These are phyloP conservation scores for Meta bourneti DNA, from an alignment of 2,888 invertebrate genomes.

Conservation along the genomic window DNA sequence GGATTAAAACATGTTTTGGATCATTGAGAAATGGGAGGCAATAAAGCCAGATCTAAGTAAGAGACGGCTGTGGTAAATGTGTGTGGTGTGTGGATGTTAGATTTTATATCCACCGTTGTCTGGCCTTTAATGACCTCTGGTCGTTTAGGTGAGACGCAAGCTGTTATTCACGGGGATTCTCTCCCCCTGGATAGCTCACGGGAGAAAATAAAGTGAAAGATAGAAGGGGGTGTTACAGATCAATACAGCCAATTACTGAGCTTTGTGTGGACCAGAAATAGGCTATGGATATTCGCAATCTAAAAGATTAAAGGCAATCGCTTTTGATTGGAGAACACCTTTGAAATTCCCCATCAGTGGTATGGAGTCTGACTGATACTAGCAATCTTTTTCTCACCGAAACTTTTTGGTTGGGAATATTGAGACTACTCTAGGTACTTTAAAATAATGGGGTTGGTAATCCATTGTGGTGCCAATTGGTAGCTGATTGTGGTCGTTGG, in stretches of 20 bases:
- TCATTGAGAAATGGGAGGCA: constrained; percentile 63
- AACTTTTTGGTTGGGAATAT: neutral
- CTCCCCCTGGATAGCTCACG: constrained; percentile 1
- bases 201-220: constrained; percentile 61
- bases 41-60: constrained; percentile 55
- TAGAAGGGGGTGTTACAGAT: constrained; percentile 46
- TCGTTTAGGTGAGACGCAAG: constrained; percentile 60
- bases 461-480: neutral
- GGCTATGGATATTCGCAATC: constrained; percentile 22
- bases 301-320: constrained; percentile 47
- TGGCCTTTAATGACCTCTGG: constrained; percentile 64
- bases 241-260: constrained; percentile 51
- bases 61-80: constrained; percentile 51
- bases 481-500: neutral
- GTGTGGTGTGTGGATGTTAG: constrained; percentile 50
- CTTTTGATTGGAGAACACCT: constrained; percentile 46
- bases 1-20: constrained; percentile 44
- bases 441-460: neutral
- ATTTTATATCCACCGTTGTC: constrained; percentile 47
- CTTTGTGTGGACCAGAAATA: constrained; percentile 34
- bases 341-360: constrained; percentile 23
- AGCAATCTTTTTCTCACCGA: neutral
- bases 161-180: constrained; percentile 48
- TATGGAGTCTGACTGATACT: too few species aligned
- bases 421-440: neutral